Base-by-base conservation (phyloP, 2,797 vertebrate genomes). In the Alcedo quadribrachys region DNA sequence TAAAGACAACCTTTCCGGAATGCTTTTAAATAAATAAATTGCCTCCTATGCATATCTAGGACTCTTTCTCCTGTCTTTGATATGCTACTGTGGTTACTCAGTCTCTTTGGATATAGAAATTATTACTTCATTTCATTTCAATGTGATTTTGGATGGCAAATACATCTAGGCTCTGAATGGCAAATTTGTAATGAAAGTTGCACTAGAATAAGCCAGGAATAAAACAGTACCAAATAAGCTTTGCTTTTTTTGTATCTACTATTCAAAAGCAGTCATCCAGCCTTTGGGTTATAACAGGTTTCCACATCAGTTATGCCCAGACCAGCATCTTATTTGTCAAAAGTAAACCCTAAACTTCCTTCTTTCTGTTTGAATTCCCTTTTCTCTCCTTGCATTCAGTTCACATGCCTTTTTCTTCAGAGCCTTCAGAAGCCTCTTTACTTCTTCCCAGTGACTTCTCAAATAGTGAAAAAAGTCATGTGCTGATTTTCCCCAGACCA, bases 311-410 rank as follows among this genome's bases (percentile, higher is more conserved):
- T 89, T 92, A 61, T 75, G 51, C 46, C 58, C 58, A 71, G 30
- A 82, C 81, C 65, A 77, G 1, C 53, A 43, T 32, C 35, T 54
- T 77, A 15, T 33, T 18, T 92, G 65, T 89, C 71, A 87, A 55
- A 87, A 93, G 55, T 69, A 87, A 91, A 73, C 24, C 58, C 51
- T 82, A 40, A 86, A 77, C 45, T 90, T 87, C 48, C 30, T 88
- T 35, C 16, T 60, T 89, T 67, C 30, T 60, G 0, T 85, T 18
- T 82, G 42, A 78, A 83, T 92, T 77, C 66, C 17, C 9, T 27
- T 85, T 93, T 43, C 14, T 19, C 4, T 83, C 57, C 75, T 73
- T 80, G 11, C 35, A 88, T 81, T 92, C 85, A 46, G 27, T 76
- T 80, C 85, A 67, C 57, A 3, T 84, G 37, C 27, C 42, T 85